Evolutionary conservation across 2,888 invertebrate genomes (phyloP), one percentile per base, ranked within the genome.

Genomic region (Lithophane semibrunnea): DNA sequence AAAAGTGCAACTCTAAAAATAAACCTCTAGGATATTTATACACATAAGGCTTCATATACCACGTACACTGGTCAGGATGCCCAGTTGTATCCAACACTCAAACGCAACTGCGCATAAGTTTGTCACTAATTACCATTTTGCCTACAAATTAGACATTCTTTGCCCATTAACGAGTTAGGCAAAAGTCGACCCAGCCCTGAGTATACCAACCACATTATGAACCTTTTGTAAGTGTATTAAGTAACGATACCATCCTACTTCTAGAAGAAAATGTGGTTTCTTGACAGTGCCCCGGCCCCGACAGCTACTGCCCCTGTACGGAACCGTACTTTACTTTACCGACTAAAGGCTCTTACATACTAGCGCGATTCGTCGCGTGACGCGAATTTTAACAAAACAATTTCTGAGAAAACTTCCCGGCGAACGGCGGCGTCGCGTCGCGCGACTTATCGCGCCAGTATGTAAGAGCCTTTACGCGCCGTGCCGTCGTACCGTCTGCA

Each of bases 141-240:
- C 49, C 18, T 42, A 73, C 49, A 49, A 73, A 73, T 74, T 24
- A 42, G 4, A 42, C 24, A 42, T 42, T 60, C 24, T 16, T 60
- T 21, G 12, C 8, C 21, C n/a, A 74, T 74, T 54, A 61, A 29
- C n/a, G 16, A 21, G 9, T 29, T 29, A 12, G 42, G 16, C 24
- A 24, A 29, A 66, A 67, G 9, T 73, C 10, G 21, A 67, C 12
- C 21, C 24, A 49, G 7, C 49, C 16, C 49, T 49, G 49, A 16
- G 49, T 49, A 49, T 13, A 49, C 9, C 21, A 13, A 12, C 3
- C 44, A 42, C 16, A 49, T n/a, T 37, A 8, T 64, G 16, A 3
- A 63, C 2, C n/a, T 63, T 37, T 64, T 49, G 47, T 7, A n/a
- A 0, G 4, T 24, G 8, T 5, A 29, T 44, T 3, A 56, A n/a